Percentiles rank a stretch among this genome's conserved stretches.
Evolutionary conservation across 2,797 vertebrate genomes (phyloP).

Genomic region (Babyrousa celebensis): DNA sequence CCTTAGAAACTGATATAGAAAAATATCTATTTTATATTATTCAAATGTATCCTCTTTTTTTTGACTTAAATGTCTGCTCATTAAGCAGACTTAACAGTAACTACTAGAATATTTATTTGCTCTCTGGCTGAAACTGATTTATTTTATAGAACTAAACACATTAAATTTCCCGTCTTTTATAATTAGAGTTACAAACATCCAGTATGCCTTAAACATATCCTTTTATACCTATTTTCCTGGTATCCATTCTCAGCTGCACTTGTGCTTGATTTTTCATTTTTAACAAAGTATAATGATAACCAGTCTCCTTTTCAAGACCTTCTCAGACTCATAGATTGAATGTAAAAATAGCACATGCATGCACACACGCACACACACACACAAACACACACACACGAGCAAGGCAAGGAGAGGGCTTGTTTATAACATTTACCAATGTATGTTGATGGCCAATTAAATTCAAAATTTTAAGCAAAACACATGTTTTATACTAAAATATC

Average conservation of each 20-base stretch:
- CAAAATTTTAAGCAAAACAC: not conserved
- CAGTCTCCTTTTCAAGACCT: not conserved
- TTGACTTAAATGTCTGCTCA: not conserved
- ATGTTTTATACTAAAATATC: not conserved
- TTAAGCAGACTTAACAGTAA: not conserved
- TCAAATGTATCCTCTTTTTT: not conserved
- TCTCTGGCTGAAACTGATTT: not conserved
- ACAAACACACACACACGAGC: not conserved
- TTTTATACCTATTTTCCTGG: not conserved
- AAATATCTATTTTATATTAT: not conserved
- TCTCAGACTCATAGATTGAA: not conserved
- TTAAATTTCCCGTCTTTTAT: not conserved
- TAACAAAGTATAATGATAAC: constrained; percentile 24
- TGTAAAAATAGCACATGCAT: not conserved
- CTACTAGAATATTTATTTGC: not conserved
- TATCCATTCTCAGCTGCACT: not conserved
- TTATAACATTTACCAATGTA: not conserved
- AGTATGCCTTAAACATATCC: rapidly evolving
- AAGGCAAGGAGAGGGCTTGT: not conserved
- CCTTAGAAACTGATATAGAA: not conserved
- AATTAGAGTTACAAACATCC: constrained; percentile 19
- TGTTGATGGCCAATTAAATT: not conserved
- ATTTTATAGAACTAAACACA: constrained; percentile 3
- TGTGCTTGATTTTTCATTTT: not conserved
- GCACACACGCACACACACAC: not conserved